phyloP scores from a whole-genome alignment of 2,797 vertebrate species.

The Arctocebus calabarensis region DNA sequence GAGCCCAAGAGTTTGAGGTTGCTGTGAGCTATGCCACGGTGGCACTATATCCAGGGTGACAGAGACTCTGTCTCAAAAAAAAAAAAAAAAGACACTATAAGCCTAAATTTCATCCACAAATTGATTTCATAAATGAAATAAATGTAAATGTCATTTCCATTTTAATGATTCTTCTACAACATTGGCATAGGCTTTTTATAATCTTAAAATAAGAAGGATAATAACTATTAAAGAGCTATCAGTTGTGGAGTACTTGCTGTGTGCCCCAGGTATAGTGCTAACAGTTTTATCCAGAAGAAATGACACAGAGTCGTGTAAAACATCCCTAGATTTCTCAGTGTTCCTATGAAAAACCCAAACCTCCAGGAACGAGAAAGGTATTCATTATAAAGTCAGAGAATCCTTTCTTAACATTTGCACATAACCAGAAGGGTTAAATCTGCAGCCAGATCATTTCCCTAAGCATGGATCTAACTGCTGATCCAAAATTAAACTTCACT shows the following conservation, averaged over 20 bases:
- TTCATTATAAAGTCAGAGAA: not conserved
- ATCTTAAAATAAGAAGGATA: conserved; percentile 7
- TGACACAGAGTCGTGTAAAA: not conserved
- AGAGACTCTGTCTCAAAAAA: too few relatives aligned
- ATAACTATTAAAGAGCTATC: not conserved
- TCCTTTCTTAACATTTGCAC: not conserved
- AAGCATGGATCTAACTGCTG: not conserved
- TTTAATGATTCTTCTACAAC: conserved; percentile 19
- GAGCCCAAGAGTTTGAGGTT: too few relatives aligned
- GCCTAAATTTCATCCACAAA: not conserved
- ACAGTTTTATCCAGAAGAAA: not conserved
- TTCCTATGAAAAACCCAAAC: not conserved
- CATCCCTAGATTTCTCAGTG: not conserved
- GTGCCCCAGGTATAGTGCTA: not conserved
- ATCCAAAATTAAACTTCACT: not conserved
- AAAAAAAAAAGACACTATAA: not conserved
- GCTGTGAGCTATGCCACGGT: too few relatives aligned
- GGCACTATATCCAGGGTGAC: too few relatives aligned
- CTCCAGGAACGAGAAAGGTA: not conserved
- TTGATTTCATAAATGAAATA: conserved; percentile 1
- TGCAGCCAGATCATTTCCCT: not conserved
- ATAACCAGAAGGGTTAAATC: not conserved
- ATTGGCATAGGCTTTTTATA: not conserved
- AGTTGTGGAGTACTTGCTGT: not conserved
- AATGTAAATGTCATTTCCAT: not conserved